A percentile compares a stretch with the other conserved stretches of the same genome.
Evolutionary conservation across 2,797 vertebrate species (phyloP).

Genomic region (Micrastur ruficollis): DNA sequence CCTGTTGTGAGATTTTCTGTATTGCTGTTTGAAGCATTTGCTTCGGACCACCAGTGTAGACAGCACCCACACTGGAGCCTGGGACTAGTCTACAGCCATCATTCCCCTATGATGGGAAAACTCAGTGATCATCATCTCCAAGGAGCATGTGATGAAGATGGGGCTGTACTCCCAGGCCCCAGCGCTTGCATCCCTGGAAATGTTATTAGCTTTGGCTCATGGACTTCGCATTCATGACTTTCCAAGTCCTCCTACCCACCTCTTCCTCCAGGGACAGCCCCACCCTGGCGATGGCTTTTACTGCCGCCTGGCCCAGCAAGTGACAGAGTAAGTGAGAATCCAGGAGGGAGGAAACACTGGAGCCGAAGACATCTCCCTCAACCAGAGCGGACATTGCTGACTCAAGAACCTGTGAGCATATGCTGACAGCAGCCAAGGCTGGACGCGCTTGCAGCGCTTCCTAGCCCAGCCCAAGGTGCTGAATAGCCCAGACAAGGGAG

Average conservation of each 20-base stretch:
- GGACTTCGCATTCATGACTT: not conserved
- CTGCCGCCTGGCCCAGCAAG: not conserved
- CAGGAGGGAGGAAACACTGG: not conserved
- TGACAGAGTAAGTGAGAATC: conserved; percentile 4
- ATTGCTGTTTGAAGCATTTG: fast-evolving
- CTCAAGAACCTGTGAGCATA: not conserved
- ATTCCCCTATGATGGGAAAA: not conserved
- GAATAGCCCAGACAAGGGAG: not conserved
- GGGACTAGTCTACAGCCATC: not conserved
- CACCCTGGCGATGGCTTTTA: not conserved
- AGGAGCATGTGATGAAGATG: not conserved
- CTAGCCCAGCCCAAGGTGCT: not conserved
- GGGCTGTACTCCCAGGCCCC: not conserved
- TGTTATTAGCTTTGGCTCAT: not conserved
- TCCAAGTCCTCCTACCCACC: conserved; percentile 18
- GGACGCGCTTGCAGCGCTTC: not conserved
- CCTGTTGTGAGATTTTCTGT: not conserved
- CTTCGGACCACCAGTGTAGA: not conserved
- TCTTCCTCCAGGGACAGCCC: not conserved
- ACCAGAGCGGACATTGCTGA: not conserved
- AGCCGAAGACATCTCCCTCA: not conserved
- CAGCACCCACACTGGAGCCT: not conserved
- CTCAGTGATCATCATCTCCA: not conserved
- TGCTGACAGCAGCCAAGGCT: not conserved
- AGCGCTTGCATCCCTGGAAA: not conserved